Evolutionary conservation across 2,797 vertebrate species (phyloP).

Genomic region (Cryptoblepharus egeriae): DNA sequence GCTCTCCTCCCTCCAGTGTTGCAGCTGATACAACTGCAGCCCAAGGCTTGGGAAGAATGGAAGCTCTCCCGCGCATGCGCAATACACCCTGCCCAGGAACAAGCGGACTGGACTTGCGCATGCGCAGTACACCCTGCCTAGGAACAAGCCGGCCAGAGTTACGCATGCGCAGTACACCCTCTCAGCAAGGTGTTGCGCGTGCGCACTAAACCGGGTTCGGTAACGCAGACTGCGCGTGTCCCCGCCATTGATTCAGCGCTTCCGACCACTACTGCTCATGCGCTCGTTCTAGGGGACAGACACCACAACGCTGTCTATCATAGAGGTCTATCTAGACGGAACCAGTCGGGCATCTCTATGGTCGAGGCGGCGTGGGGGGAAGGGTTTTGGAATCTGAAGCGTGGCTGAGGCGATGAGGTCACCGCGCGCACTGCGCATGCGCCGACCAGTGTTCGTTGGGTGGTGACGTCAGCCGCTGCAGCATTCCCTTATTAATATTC

Average conservation of each 20-base stretch:
- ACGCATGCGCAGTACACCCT: constrained; percentile 7
- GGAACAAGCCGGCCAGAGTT: accelerated
- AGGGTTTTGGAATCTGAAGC: background rate
- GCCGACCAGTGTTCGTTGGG: background rate
- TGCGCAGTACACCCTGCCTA: background rate
- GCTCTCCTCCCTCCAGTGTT: constrained; percentile 34
- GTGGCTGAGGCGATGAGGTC: constrained; percentile 44
- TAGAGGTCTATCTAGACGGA: background rate
- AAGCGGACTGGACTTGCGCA: background rate
- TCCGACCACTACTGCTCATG: no score
- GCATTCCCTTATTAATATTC: constrained; percentile 17
- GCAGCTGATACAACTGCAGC: constrained; percentile 33
- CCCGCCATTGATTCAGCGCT: no score
- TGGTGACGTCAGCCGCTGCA: constrained; percentile 5
- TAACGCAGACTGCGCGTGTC: no score
- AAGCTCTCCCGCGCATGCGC: constrained; percentile 45
- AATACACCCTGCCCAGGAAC: accelerated
- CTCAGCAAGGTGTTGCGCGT: background rate
- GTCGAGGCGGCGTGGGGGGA: background rate
- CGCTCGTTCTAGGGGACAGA: no score
- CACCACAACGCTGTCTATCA: background rate
- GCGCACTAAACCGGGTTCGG: no score
- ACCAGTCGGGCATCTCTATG: background rate
- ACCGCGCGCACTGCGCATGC: constrained; percentile 33
- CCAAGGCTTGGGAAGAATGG: constrained; percentile 59